Evolutionary conservation across 2,888 invertebrate species (phyloP).

Genomic region (Folsomia candida): DNA sequence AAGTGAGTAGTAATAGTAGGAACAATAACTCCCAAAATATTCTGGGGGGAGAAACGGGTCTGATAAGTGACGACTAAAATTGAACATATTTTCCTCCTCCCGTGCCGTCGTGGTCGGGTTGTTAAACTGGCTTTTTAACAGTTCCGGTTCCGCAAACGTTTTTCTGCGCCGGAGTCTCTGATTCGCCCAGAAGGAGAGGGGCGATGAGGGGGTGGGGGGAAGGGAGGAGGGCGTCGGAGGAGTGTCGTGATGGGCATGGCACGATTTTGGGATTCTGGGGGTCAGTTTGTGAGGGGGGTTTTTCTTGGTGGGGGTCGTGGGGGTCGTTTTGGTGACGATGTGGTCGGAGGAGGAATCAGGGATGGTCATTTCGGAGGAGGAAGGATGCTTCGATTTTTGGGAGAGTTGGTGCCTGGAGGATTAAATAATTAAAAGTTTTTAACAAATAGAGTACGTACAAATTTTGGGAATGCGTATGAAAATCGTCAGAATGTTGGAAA

Average conservation of each 20-base stretch:
- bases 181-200: conserved; percentile 40
- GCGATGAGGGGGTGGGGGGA: background rate
- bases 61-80: too few relatives aligned
- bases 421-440: too few relatives aligned
- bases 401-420: too few relatives aligned
- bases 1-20: conserved; percentile 44
- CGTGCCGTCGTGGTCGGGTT: conserved; percentile 9
- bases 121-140: conserved; percentile 1
- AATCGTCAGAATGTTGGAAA: too few relatives aligned
- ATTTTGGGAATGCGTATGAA: too few relatives aligned
- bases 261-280: background rate
- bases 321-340: background rate
- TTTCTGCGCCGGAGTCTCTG: conserved; percentile 39
- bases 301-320: background rate
- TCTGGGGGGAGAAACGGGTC: background rate
- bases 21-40: conserved; percentile 25
- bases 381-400: too few relatives aligned
- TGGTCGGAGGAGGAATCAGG: background rate
- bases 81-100: too few relatives aligned
- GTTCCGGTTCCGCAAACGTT: conserved; percentile 48
- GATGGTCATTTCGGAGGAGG: background rate
- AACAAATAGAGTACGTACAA: too few relatives aligned
- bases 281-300: background rate
- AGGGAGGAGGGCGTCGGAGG: background rate
- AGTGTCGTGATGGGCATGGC: background rate